Percentiles rank a stretch among this genome's conserved stretches.
These are phyloP conservation scores for Nipponacmea schrenckii DNA, from an alignment of 2,888 invertebrate species.

Conservation along the genomic window DNA sequence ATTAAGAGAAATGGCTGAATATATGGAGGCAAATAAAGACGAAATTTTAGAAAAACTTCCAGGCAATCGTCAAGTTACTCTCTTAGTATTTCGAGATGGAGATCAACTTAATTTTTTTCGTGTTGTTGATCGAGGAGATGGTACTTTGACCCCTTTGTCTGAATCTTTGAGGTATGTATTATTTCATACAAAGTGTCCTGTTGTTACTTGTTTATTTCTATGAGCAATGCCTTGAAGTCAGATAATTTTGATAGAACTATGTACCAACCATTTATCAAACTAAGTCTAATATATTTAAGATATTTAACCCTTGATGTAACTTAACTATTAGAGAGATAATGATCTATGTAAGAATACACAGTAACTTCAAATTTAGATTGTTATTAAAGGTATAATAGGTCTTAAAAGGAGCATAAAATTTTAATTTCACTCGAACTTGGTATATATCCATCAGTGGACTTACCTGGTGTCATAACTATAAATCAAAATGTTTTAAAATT, in stretches of 20 bases:
- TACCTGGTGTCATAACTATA: no score
- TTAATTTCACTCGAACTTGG: no score
- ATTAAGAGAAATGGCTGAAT: slow-evolving; percentile 75
- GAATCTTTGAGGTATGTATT: slow-evolving; percentile 68
- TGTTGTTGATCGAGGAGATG: slow-evolving; percentile 79
- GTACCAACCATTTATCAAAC: slow-evolving; percentile 9
- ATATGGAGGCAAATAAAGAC: slow-evolving; percentile 74
- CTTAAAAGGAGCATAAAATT: no score
- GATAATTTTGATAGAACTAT: neutral
- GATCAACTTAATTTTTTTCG: slow-evolving; percentile 80
- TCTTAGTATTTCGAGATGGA: slow-evolving; percentile 81
- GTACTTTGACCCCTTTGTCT: slow-evolving; percentile 77
- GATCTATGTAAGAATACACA: no score
- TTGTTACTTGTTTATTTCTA: neutral
- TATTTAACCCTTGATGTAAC: no score
- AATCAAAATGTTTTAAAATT: no score
- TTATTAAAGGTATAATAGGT: no score
- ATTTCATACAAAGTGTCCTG: neutral
- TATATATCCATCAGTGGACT: no score
- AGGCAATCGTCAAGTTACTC: slow-evolving; percentile 74
- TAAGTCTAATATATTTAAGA: neutral
- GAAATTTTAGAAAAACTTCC: slow-evolving; percentile 66
- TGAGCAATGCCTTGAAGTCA: neutral
- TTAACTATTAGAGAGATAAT: no score
- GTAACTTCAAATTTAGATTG: no score